A percentile compares a stretch with the other conserved stretches of the same genome.
Conservation (phyloP, 2,797 vertebrate species). For the Gymnopithys bicolor region DNA sequence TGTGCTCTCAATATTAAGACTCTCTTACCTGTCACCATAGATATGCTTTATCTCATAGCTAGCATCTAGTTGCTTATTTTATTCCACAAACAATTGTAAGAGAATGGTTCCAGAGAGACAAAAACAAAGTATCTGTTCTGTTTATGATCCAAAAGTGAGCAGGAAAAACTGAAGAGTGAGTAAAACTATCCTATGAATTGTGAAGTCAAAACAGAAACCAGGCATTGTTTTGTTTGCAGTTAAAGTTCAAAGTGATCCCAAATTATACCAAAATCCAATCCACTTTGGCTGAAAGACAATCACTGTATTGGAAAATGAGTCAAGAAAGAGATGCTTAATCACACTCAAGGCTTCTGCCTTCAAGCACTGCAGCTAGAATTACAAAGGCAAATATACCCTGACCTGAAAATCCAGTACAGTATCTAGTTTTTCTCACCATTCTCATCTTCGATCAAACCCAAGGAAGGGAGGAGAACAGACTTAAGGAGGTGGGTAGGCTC, state of each 20-base stretch:
- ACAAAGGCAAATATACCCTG: background rate
- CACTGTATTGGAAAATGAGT: background rate
- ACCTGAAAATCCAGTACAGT: slow-evolving; percentile 11
- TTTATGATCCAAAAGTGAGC: background rate
- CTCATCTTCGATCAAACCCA: background rate
- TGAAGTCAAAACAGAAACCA: background rate
- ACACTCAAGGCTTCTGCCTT: background rate
- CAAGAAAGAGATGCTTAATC: background rate
- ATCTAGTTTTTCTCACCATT: slow-evolving; percentile 16
- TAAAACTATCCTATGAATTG: background rate
- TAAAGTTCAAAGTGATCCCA: background rate
- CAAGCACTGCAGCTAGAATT: background rate
- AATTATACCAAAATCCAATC: background rate
- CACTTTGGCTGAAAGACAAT: background rate
- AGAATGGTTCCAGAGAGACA: background rate
- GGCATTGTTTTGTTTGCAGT: background rate
- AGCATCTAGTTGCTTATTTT: background rate
- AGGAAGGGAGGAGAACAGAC: background rate
- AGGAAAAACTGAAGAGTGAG: background rate
- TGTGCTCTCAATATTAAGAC: background rate
- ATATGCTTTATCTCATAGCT: background rate
- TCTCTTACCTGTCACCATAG: background rate
- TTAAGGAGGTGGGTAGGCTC: background rate
- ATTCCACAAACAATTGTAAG: background rate
- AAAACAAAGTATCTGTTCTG: background rate